Conservation (phyloP, 1,140 invertebrate genomes). For the Heliconius hermathena region DNA sequence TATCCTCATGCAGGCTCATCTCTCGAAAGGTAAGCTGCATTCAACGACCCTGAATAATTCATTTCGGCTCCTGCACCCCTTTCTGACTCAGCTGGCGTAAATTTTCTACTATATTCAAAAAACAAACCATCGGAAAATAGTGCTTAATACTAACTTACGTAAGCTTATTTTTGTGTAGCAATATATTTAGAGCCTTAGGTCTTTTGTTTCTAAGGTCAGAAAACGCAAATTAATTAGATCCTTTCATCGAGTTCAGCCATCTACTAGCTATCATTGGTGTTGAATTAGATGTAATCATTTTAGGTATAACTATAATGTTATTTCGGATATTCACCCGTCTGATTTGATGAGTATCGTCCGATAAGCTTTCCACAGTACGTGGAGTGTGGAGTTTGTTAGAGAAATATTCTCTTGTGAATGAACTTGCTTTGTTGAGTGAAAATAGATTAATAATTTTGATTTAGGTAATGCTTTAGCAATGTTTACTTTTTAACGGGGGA, state of each 20-base stretch:
- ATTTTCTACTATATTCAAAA: slow-evolving; percentile 26
- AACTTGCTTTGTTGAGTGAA: neutral
- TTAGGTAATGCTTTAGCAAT: no score
- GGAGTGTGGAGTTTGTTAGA: neutral
- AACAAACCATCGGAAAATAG: slow-evolving; percentile 16
- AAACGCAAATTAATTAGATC: slow-evolving; percentile 40
- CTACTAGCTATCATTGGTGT: slow-evolving; percentile 27
- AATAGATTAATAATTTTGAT: no score
- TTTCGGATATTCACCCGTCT: neutral
- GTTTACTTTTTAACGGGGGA: neutral
- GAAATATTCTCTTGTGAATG: neutral
- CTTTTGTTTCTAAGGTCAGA: slow-evolving; percentile 18
- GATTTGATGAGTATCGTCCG: slow-evolving; percentile 1
- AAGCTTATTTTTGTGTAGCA: neutral
- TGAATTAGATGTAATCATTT: slow-evolving; percentile 26
- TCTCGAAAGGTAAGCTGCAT: slow-evolving; percentile 45
- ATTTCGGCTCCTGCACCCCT: slow-evolving; percentile 46
- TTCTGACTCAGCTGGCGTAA: slow-evolving; percentile 36
- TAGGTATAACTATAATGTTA: slow-evolving; percentile 18
- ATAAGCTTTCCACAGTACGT: neutral
- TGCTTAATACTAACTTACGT: neutral
- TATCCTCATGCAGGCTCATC: slow-evolving; percentile 5
- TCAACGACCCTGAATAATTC: slow-evolving; percentile 61
- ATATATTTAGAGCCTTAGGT: neutral
- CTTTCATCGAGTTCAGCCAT: slow-evolving; percentile 39